phyloP scores from a whole-genome alignment of 2,113 vertebrate species.

The Bufo gargarizans region DNA sequence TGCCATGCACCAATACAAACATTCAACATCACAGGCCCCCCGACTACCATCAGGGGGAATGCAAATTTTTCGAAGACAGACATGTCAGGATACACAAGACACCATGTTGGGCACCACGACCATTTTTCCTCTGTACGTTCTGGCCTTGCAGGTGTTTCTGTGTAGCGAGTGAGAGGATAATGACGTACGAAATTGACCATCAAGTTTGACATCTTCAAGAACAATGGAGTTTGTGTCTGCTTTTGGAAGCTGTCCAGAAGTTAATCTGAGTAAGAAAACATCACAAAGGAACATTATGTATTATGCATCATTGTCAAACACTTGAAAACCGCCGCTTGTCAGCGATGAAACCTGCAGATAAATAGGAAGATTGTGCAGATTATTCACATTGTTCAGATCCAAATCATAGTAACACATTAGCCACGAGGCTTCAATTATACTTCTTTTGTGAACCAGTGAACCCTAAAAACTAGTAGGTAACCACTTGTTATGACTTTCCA shows the following conservation, averaged over 20 bases:
- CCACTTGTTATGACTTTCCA: not conserved
- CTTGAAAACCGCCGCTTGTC: not conserved
- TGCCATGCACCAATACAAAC: too few species aligned
- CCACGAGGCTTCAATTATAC: not conserved
- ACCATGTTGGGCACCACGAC: not conserved
- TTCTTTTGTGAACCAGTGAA: not conserved
- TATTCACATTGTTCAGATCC: not conserved
- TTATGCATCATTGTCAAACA: not conserved
- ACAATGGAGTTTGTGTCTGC: conserved; percentile 37
- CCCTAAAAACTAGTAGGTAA: not conserved
- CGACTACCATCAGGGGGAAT: too few species aligned
- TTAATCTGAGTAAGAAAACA: not conserved
- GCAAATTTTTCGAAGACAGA: too few species aligned
- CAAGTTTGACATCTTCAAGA: conserved; percentile 1
- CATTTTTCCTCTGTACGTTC: too few species aligned
- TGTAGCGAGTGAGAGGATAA: not conserved
- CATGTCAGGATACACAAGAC: too few species aligned
- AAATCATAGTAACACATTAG: not conserved
- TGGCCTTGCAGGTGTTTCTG: not conserved
- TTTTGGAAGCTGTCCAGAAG: conserved; percentile 17
- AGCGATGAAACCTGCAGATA: not conserved
- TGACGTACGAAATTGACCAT: conserved; percentile 32
- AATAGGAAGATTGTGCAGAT: not conserved
- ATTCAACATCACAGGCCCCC: too few species aligned
- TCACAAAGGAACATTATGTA: not conserved